Evolutionary conservation across 2,113 vertebrate genomes (phyloP).

Genomic region (Pollimyrus isidori): DNA sequence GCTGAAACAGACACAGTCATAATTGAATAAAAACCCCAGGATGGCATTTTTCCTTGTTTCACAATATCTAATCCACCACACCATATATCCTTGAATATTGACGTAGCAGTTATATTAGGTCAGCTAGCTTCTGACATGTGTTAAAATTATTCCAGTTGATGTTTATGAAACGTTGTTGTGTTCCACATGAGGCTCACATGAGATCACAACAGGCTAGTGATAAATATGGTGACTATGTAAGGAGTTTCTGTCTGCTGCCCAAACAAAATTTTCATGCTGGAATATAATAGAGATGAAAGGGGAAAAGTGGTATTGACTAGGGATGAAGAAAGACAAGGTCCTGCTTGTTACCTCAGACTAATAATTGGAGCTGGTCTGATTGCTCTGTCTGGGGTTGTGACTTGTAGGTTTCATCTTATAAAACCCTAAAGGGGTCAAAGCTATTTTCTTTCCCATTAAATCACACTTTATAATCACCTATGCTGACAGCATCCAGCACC

Average conservation of each 20-base stretch:
- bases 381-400: background rate
- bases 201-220: background rate
- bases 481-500: background rate
- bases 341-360: background rate
- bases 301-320: background rate
- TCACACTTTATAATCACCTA: no score
- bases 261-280: background rate
- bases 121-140: background rate
- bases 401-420: background rate
- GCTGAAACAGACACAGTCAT: background rate
- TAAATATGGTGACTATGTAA: background rate
- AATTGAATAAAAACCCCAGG: background rate
- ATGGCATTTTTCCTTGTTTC: background rate
- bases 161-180: background rate
- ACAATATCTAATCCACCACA: background rate
- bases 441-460: background rate
- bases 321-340: background rate
- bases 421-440: background rate
- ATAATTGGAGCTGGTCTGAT: slow-evolving; percentile 2
- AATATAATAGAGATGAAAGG: background rate
- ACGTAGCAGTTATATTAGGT: background rate
- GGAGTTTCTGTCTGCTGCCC: background rate
- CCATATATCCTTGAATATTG: background rate
- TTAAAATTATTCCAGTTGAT: background rate
- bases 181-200: background rate